Base-by-base conservation (phyloP, 2,113 vertebrate genomes). In the Ictidomys tridecemlineatus region DNA sequence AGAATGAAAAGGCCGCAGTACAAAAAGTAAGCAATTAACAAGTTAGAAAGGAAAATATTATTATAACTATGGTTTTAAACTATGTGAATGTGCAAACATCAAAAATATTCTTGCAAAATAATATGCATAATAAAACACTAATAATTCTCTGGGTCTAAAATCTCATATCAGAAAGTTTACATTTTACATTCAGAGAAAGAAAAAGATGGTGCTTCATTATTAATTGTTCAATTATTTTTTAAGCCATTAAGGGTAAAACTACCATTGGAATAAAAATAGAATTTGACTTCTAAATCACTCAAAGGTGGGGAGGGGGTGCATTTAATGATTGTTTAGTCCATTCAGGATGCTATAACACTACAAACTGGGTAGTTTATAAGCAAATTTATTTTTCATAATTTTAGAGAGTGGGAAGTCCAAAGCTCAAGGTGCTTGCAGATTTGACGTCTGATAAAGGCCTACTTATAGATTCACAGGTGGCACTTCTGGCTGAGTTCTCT, bases 1-100 rank as follows among this genome's bases (percentile, higher is more conserved):
- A 39, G 72, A 67, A 74, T 69, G n/a, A 83, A 93, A 96, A 95
- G 37, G 32, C 42, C 24, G 63, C 56, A 61, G 26, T 72, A 87
- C n/a, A 51, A 93, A 93, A 95, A 87, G 8, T 83, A 78, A 95
- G 67, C 32, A 65, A 76, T 90, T 26, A 93, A 85, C 61, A 63
- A 73, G 24, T 8, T 58, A 86, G 30, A 45, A 1, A 26, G 61
- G 24, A 53, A 93, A 90, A 76, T 18, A 28, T 65, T 51, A 91
- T 48, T 72, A 48, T n/a, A 79, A 14, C 14, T 48, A 61, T 82
- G 39, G 34, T 74, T 86, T 93, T 22, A 73, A 95, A 80, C 65
- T 65, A 56, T 56, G 51, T 48, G 51, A 96, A 67, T 48, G 79
- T 9, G 1, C 89, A 94, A 89, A 65, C 92, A 32, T 51, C 45